Evolutionary conservation across 2,113 vertebrate species (phyloP).

Genomic region (Globicephala melas): DNA sequence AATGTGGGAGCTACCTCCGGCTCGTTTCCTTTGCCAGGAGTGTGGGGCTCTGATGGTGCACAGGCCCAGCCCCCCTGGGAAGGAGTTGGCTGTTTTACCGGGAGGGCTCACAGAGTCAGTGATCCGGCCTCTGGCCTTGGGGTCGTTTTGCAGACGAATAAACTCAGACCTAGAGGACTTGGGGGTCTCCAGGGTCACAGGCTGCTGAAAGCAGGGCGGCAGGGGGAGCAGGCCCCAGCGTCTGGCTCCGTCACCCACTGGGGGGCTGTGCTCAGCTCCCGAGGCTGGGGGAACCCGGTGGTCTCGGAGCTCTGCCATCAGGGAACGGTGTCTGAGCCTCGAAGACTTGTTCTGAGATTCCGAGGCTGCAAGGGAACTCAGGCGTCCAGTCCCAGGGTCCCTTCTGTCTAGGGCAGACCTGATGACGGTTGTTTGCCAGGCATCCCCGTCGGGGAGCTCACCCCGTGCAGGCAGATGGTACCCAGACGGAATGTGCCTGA

Average conservation of each 20-base stretch:
- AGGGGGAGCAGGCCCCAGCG: neutral
- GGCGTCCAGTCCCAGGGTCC: neutral
- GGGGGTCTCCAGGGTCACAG: neutral
- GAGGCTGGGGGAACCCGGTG: neutral
- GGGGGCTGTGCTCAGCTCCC: neutral
- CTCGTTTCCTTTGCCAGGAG: neutral
- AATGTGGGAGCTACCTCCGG: neutral
- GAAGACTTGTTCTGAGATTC: neutral
- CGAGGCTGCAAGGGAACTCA: accelerated
- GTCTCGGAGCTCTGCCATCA: neutral
- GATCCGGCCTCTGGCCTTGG: neutral
- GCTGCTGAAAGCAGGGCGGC: neutral
- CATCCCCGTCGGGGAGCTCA: accelerated
- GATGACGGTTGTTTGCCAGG: accelerated
- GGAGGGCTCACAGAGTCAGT: neutral
- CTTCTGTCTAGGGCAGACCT: neutral
- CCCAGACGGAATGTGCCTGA: neutral
- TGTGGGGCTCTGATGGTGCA: accelerated
- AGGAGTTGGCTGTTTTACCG: accelerated
- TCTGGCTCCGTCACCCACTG: accelerated
- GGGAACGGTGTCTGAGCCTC: neutral
- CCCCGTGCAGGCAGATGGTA: neutral
- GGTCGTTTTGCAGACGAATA: neutral
- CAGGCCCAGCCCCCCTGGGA: neutral
- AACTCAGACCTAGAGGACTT: neutral